Conservation (phyloP, 2,797 vertebrate species). For the Bufotes viridis region DNA sequence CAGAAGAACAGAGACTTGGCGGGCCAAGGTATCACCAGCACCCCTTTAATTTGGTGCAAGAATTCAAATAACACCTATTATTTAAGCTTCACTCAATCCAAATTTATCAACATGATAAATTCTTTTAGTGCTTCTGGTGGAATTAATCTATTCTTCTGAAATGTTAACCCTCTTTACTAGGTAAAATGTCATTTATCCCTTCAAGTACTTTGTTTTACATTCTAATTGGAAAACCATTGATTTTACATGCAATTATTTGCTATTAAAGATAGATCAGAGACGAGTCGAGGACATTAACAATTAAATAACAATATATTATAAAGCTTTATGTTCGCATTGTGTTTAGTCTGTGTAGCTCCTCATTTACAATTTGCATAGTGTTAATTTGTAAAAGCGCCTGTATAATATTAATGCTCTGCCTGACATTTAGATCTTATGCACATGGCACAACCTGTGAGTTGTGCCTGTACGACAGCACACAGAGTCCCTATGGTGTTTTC, state of each 20-base stretch:
- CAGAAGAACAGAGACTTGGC: too few relatives aligned
- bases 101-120: constrained; percentile 45
- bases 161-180: constrained; percentile 47
- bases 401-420: neutral
- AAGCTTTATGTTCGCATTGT: neutral
- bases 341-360: neutral
- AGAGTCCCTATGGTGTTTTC: too few relatives aligned
- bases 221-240: constrained; percentile 59
- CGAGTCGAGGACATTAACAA: constrained; percentile 22
- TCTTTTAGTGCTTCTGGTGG: constrained; percentile 18
- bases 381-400: neutral
- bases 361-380: neutral
- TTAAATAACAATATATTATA: constrained; percentile 10
- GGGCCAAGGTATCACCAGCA: too few relatives aligned
- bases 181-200: constrained; percentile 46
- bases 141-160: constrained; percentile 51
- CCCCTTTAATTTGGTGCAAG: too few relatives aligned
- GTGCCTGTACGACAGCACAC: too few relatives aligned
- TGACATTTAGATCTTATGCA: neutral
- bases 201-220: constrained; percentile 45
- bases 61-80: neutral
- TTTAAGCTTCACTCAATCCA: constrained; percentile 33
- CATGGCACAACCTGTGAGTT: neutral
- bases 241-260: constrained; percentile 48
- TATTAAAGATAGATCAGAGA: constrained; percentile 32